phyloP scores from a whole-genome alignment of 2,888 invertebrate species.

The Acanthopleura granulata region DNA sequence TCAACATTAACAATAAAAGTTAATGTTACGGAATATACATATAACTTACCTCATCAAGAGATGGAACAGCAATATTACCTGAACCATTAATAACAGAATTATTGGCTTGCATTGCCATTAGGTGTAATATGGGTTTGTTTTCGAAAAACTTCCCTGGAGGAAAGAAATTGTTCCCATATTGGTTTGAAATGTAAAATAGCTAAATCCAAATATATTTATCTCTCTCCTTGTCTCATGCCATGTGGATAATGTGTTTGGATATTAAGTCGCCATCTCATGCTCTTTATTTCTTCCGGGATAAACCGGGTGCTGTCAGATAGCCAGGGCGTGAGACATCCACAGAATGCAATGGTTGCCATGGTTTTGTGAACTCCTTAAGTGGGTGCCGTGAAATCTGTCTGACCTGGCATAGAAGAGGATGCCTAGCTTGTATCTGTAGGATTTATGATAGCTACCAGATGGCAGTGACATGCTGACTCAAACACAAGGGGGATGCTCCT shows the following conservation, averaged over 20 bases:
- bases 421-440: not conserved
- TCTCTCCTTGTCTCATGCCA: slow-evolving; percentile 5
- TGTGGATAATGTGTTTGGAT: not conserved
- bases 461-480: not conserved
- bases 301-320: not conserved
- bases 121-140: no score
- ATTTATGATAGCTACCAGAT: slow-evolving; percentile 2
- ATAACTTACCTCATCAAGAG: no score
- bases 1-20: no score
- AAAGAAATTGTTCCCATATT: no score
- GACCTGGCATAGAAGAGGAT: not conserved
- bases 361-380: not conserved
- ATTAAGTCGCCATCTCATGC: not conserved
- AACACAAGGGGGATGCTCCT: no score
- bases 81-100: no score
- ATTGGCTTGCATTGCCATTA: no score
- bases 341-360: not conserved
- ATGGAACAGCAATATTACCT: no score
- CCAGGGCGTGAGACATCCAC: not conserved
- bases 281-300: not conserved
- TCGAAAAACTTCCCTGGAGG: no score
- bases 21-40: no score
- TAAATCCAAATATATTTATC: no score
- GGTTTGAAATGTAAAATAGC: no score
- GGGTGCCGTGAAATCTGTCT: not conserved